Percentiles rank a stretch among this genome's conserved stretches.
Conservation (phyloP, 2,113 vertebrate genomes). For the Cettia cetti region DNA sequence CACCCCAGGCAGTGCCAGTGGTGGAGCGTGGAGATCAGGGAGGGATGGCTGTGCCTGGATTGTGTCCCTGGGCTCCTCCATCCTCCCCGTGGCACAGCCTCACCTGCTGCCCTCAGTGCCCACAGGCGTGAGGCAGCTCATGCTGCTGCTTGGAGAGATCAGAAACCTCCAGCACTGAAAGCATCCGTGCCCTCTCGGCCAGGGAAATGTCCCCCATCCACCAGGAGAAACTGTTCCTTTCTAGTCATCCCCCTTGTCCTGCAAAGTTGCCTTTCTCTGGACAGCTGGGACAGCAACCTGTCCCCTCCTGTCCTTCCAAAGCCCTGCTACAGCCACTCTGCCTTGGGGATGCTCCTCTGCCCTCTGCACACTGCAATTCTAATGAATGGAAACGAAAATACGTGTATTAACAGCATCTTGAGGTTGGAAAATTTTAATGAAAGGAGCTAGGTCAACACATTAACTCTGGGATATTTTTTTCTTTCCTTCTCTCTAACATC, state of each 20-base stretch:
- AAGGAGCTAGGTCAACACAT: not conserved
- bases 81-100: not conserved
- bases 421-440: not conserved
- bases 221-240: not conserved
- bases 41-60: rapidly evolving
- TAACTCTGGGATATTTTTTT: not conserved
- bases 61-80: not conserved
- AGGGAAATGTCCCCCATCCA: not conserved
- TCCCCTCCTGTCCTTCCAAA: not conserved
- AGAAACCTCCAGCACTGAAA: not conserved
- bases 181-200: not conserved
- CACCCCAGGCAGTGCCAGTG: not conserved
- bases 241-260: not conserved
- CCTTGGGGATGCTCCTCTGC: not conserved
- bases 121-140: rapidly evolving
- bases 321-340: not conserved
- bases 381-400: not conserved
- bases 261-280: not conserved
- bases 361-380: not conserved
- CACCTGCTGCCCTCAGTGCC: not conserved
- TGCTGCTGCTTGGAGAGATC: not conserved
- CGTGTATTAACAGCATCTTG: not conserved
- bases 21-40: not conserved
- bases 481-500: not conserved
- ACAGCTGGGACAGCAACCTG: not conserved